Percentiles rank a stretch among this genome's conserved stretches.
Evolutionary conservation across 1,140 invertebrate species (phyloP).

Genomic region (Pseudomyrmex concolor): DNA sequence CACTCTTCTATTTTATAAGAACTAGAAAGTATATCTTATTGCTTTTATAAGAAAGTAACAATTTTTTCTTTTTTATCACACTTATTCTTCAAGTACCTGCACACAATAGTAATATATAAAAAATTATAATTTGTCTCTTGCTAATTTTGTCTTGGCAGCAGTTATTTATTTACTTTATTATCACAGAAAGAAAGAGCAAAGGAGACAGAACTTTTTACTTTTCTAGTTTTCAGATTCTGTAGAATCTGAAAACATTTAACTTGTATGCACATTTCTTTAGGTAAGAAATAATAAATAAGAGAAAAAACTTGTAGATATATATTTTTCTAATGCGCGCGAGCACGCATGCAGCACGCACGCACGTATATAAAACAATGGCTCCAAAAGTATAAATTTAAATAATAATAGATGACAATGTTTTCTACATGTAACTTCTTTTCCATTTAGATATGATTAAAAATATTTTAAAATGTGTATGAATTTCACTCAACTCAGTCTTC

Average conservation of each 20-base stretch:
- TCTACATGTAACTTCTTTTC: not conserved
- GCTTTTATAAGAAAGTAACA: not conserved
- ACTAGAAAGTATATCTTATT: not conserved
- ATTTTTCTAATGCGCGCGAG: too few species aligned
- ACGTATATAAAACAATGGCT: too few species aligned
- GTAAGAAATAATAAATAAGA: conserved; percentile 12
- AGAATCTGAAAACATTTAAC: conserved; percentile 29
- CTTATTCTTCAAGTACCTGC: conserved; percentile 2
- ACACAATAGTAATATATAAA: not conserved
- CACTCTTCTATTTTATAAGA: conserved; percentile 17
- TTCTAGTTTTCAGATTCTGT: conserved; percentile 8
- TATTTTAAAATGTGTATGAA: conserved; percentile 55
- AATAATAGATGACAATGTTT: not conserved
- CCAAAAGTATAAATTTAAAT: conserved; percentile 9
- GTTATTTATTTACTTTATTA: conserved; percentile 6
- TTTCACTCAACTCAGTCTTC: conserved; percentile 2
- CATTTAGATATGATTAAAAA: not conserved
- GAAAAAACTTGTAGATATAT: conserved; percentile 56
- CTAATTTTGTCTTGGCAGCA: not conserved
- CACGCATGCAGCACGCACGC: too few species aligned
- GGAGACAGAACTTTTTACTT: not conserved
- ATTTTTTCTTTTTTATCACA: not conserved
- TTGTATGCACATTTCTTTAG: conserved; percentile 42
- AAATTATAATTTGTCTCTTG: too few species aligned
- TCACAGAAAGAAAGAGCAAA: too few species aligned